These are phyloP conservation scores for Crenichthys baileyi DNA, from an alignment of 2,797 vertebrate species.

Conservation along the genomic window DNA sequence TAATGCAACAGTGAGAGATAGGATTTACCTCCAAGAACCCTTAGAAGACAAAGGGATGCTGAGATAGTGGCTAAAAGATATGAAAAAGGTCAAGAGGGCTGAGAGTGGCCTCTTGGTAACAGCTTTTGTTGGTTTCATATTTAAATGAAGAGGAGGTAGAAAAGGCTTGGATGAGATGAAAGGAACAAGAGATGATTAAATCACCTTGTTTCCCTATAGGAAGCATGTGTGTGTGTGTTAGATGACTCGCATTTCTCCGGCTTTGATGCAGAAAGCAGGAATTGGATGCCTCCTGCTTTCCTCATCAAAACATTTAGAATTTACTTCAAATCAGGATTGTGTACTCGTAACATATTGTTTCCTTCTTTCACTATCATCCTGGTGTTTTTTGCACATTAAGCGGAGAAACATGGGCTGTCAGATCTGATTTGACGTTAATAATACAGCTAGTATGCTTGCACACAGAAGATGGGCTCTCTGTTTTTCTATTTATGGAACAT, in stretches of 20 bases:
- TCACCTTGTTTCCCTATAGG: constrained; percentile 20
- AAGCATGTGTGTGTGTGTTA: neutral
- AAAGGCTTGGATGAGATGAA: constrained; percentile 32
- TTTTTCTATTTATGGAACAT: constrained; percentile 2
- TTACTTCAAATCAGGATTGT: constrained; percentile 16
- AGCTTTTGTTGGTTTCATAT: constrained; percentile 37
- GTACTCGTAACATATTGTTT: constrained; percentile 3
- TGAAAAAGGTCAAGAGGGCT: constrained; percentile 6
- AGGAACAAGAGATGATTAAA: constrained; percentile 38
- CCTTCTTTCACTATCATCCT: neutral
- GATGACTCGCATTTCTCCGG: constrained; percentile 23
- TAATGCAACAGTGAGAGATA: constrained; percentile 52
- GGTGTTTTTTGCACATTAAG: constrained; percentile 17
- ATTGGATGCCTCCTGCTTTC: neutral
- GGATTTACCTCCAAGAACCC: constrained; percentile 47
- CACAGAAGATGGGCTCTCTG: neutral
- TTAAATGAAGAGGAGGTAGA: constrained; percentile 32
- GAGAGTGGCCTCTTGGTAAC: constrained; percentile 7
- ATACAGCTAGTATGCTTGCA: neutral
- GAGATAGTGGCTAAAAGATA: constrained; percentile 20
- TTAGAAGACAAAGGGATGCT: constrained; percentile 25
- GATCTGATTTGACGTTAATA: constrained; percentile 5
- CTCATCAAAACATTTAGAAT: constrained; percentile 19
- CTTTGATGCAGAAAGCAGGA: neutral
- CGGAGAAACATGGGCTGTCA: neutral